Base-by-base conservation (phyloP, 1,140 invertebrate species). In the Anastrepha obliqua region DNA sequence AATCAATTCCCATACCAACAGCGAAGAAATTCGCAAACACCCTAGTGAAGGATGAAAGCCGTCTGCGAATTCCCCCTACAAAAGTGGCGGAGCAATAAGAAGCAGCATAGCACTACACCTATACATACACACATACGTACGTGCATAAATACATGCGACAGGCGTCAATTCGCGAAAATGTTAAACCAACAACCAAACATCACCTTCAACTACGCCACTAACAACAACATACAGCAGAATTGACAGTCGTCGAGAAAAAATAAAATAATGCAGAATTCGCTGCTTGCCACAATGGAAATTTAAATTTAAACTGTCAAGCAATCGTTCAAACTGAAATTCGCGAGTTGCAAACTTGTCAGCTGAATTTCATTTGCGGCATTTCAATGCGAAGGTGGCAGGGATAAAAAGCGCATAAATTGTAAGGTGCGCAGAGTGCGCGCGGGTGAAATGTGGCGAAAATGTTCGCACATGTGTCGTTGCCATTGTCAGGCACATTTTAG, bases 261-360 rank as follows among this genome's bases (percentile, higher is more conserved):
- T 29, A 67, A 67, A 67, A 39, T 39, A 81, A 13, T 20, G n/a
- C 60, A 17, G 6, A 47, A 20, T 55, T 58, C 74, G 8, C 74
- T 81, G 2, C 7, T 81, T 29, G 20, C 44, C 74, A 81, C 74
- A 81, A 81, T 81, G 51, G 47, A 81, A 81, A 81, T 81, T 81
- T 81, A 81, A 81, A 81, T 81, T 81, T 81, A 9, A 81, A 81
- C 74, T 81, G 74, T 55, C 74, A 81, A 81, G 51, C 74, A 81
- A 58, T 81, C 74, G 74, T 47, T 81, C 74, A 81, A 58, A 58
- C 51, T 55, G 74, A 81, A 81, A 55, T 81, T 58, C 47, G 74
- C 74, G n/a, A 81, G 74, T 81, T 55, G 74, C 74, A 55, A 81
- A 81, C 74, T 29, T 81, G 74, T 81, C 74, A 58, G 74, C 74